Evolutionary conservation across 2,888 invertebrate genomes (phyloP).

Genomic region (Erynnis tages): DNA sequence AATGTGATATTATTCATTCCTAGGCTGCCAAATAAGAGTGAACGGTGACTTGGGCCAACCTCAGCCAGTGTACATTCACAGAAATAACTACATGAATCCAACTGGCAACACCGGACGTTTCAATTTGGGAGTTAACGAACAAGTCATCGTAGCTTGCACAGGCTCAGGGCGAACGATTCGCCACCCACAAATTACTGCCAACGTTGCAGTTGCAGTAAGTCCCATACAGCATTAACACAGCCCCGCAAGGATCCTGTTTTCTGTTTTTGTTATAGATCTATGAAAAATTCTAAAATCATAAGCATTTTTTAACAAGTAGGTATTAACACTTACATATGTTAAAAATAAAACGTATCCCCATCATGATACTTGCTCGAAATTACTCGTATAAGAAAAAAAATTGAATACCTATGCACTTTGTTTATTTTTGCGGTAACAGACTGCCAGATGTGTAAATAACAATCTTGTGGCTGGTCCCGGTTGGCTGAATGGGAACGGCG

Average conservation of each 20-base stretch:
- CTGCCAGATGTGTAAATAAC: constrained; percentile 54
- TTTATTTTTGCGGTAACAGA: constrained; percentile 38
- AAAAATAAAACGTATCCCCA: too few species aligned
- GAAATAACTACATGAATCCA: constrained; percentile 49
- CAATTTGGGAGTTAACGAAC: constrained; percentile 50
- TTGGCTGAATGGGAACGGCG: constrained; percentile 53
- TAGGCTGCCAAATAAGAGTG: constrained; percentile 69
- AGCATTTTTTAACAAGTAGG: too few species aligned
- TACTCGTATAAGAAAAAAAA: too few species aligned
- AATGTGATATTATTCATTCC: background rate
- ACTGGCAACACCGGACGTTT: constrained; percentile 58
- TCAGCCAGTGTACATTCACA: constrained; percentile 80
- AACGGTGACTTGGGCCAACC: constrained; percentile 78
- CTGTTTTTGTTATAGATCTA: too few species aligned
- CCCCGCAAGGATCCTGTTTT: background rate
- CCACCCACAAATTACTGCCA: constrained; percentile 52
- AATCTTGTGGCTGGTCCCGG: constrained; percentile 49
- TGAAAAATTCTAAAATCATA: too few species aligned
- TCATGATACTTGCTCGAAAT: too few species aligned
- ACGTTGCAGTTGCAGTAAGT: constrained; percentile 53
- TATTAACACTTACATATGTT: too few species aligned
- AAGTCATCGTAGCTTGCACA: constrained; percentile 59
- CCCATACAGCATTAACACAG: background rate
- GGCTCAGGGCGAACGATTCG: constrained; percentile 53
- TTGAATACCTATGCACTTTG: background rate